Conservation (phyloP, 2,888 invertebrate genomes). For the Bhutanitis thaidina region DNA sequence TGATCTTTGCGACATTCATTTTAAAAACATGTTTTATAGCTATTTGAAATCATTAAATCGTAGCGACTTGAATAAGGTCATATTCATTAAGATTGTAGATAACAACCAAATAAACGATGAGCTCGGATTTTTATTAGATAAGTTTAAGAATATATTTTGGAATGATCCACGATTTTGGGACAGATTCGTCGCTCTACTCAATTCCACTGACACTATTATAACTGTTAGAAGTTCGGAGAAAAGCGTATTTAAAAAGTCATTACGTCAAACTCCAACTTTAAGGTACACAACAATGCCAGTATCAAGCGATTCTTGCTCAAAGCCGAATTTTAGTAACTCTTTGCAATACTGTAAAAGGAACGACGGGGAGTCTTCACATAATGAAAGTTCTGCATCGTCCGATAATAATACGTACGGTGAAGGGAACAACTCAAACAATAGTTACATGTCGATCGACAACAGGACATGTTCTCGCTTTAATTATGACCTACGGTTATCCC, state of each 20-base stretch:
- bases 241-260: slow-evolving; percentile 74
- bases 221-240: slow-evolving; percentile 67
- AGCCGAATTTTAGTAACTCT: slow-evolving; percentile 76
- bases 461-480: slow-evolving; percentile 76
- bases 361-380: slow-evolving; percentile 75
- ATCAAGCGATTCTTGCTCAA: slow-evolving; percentile 75
- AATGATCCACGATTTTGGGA: slow-evolving; percentile 92
- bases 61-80: slow-evolving; percentile 67
- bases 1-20: slow-evolving; percentile 70
- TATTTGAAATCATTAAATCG: slow-evolving; percentile 71
- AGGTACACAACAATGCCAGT: slow-evolving; percentile 80
- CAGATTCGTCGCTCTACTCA: slow-evolving; percentile 88
- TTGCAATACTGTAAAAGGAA: slow-evolving; percentile 69
- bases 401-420: slow-evolving; percentile 82
- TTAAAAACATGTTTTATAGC: slow-evolving; percentile 73
- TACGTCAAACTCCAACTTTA: slow-evolving; percentile 68
- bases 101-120: slow-evolving; percentile 72
- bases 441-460: slow-evolving; percentile 84
- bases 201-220: slow-evolving; percentile 81
- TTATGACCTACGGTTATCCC: slow-evolving; percentile 77
- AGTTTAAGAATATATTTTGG: slow-evolving; percentile 85
- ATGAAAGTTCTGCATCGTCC: slow-evolving; percentile 79
- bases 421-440: slow-evolving; percentile 83
- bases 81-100: slow-evolving; percentile 70
- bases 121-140: slow-evolving; percentile 67